Conservation (phyloP, 2,888 invertebrate species). For the Nomada hirtipes region DNA sequence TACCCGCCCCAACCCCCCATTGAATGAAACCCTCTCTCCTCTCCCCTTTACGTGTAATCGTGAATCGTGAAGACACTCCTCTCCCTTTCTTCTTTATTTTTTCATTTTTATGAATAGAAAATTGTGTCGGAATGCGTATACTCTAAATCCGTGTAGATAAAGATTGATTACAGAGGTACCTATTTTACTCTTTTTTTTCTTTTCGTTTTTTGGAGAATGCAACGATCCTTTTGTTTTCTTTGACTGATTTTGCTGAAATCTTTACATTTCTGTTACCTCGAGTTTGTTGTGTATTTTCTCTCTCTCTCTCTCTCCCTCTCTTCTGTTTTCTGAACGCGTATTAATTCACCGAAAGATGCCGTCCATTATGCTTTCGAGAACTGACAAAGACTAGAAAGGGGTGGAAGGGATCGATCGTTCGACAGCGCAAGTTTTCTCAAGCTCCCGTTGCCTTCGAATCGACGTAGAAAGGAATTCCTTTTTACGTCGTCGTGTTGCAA, state of each 20-base stretch:
- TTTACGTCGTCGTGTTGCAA: background rate
- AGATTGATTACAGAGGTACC: no score
- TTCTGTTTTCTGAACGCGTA: background rate
- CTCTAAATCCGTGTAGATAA: no score
- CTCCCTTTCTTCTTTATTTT: background rate
- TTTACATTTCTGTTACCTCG: background rate
- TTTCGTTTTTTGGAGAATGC: no score
- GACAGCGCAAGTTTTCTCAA: conserved; percentile 2
- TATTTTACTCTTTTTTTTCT: no score
- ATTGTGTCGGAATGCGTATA: no score
- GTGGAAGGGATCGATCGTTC: conserved; percentile 18
- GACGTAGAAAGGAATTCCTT: conserved; percentile 15
- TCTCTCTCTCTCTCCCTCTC: background rate
- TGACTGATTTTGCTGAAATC: no score
- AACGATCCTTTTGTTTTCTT: no score
- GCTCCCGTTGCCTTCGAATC: background rate
- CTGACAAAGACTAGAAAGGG: conserved; percentile 9
- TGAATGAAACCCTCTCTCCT: background rate
- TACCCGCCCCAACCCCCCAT: background rate
- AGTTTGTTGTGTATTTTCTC: background rate
- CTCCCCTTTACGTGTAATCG: background rate
- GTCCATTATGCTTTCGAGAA: conserved; percentile 64
- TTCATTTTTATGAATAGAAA: background rate
- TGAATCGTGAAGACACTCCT: background rate
- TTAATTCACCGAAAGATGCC: conserved; percentile 60